These are phyloP conservation scores for human DNA, from an alignment of 2,113 vertebrate genomes.

Conservation along the genomic window GRCh38 chr17:16211501-16212000, in stretches of 20 bases:
- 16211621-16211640: not conserved
- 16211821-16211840: constrained; percentile 38
- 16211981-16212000: not conserved
- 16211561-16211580: constrained; percentile 4
- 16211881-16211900: not conserved
- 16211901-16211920: constrained; percentile 23
- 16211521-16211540: not conserved
- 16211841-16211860: constrained; percentile 33
- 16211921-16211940: constrained; percentile 30
- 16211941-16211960: not conserved
- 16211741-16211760: constrained; percentile 40
- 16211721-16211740: constrained; percentile 24
- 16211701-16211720: constrained; percentile 31
- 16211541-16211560: constrained; percentile 40
- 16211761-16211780: constrained; percentile 50
- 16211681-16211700: not conserved
- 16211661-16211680: constrained; percentile 47
- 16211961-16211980: constrained; percentile 15
- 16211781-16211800: constrained; percentile 56
- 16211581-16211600: constrained; percentile 22
- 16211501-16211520: too few species aligned
- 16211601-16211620: not conserved
- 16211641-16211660: not conserved
- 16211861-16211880: constrained; percentile 59
- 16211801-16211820: constrained; percentile 62